phyloP scores from a whole-genome alignment of 2,797 vertebrate genomes.

The Enteromius anoplus region DNA sequence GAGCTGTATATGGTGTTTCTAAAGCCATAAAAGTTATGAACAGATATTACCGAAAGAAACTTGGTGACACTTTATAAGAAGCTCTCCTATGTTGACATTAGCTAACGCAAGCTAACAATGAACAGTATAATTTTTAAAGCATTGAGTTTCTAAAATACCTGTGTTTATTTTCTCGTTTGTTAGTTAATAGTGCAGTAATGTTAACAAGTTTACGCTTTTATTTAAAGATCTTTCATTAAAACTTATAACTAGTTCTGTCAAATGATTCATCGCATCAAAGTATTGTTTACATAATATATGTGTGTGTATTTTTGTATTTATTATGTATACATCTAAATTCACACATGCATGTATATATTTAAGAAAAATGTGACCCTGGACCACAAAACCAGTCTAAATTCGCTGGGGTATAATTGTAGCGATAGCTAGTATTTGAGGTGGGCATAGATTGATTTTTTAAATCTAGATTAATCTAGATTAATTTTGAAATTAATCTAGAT shows the following conservation, averaged over 20 bases:
- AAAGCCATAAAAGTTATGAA: neutral
- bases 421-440: too few species aligned
- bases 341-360: too few species aligned
- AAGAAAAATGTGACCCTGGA: too few species aligned
- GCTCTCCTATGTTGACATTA: neutral
- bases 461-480: too few species aligned
- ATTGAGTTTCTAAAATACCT: neutral
- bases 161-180: neutral
- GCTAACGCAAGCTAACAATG: neutral
- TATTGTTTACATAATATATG: too few species aligned
- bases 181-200: neutral
- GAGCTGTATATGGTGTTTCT: neutral
- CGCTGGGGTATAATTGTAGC: too few species aligned
- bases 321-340: too few species aligned
- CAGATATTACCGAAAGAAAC: neutral
- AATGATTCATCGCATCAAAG: too few species aligned
- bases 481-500: too few species aligned
- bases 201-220: neutral
- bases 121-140: neutral
- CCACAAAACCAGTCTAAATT: too few species aligned
- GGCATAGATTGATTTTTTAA: too few species aligned
- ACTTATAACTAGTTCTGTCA: neutral
- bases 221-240: neutral
- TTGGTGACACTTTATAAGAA: constrained; percentile 6
- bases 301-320: too few species aligned